Base-by-base conservation (phyloP, 2,797 vertebrate species). In the Enteromius mattozi region DNA sequence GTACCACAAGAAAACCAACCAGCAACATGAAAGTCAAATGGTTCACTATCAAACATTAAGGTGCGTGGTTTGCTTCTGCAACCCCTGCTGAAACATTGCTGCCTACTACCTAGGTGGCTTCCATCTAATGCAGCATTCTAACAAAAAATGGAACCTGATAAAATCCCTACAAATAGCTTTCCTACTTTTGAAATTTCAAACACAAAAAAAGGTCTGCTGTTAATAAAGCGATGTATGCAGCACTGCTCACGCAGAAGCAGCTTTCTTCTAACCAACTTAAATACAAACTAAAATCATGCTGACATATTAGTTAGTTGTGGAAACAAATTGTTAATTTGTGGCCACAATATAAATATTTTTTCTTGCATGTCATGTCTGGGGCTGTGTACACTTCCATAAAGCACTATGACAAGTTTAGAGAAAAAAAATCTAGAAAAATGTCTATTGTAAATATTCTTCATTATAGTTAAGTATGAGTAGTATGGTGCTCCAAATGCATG, bases 121-220 rank as follows among this genome's bases (percentile, higher is more conserved):
- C 30, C 30, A 54, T 75, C 72, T 54, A 72, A 75, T 70, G 30
- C 30, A 54, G 61, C 27, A 80, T 80, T 16, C 16, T 70, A 80
- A 49, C 35, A 14, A 24, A 81, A 37, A 71, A 59, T 56, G 6
- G 33, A 30, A n/a, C 5, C 24, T 61, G 9, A 42, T 54, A n/a
- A 13, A 47, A 33, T 13, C 17, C 8, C 49, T 33, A 21, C 16
- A 12, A n/a, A n/a, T 35, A 35, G 30, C 24, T 61, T 24, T 63
- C 12, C 56, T 63, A 63, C 59, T 30, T 30, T 59, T 59, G 8
- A 51, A 19, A 51, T 19, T 16, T 47, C 45, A 49, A 49, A 49
- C 16, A 35, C 65, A 37, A 35, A 68, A 5, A 49, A 42, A 42
- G 12, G 21, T 42, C 12, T 42, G n/a, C n/a, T 24, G 68, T 42